Evolutionary conservation across 2,797 vertebrate genomes (phyloP).

Genomic region (Schizothorax lantsangensis): DNA sequence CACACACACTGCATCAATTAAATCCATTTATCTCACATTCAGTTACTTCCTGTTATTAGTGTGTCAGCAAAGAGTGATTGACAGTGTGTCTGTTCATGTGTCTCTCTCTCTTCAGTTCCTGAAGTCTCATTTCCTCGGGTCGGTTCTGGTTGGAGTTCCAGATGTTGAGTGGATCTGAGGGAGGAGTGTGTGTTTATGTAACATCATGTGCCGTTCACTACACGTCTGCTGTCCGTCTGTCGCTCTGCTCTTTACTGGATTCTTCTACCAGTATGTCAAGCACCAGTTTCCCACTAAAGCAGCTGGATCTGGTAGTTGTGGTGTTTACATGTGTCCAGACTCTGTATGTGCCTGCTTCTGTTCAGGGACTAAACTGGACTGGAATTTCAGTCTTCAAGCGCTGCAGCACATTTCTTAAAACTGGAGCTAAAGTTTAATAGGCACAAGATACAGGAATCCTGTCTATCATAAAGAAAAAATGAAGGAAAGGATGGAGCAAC

Average conservation of each 20-base stretch:
- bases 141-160: constrained; percentile 58
- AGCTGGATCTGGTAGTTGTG: neutral
- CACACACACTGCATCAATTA: neutral
- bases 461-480: neutral
- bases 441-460: neutral
- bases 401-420: neutral
- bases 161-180: constrained; percentile 57
- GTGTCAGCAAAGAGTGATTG: neutral
- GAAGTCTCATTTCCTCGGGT: constrained; percentile 51
- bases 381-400: neutral
- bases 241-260: neutral
- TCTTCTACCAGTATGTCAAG: neutral
- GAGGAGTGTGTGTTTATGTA: constrained; percentile 60
- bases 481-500: neutral
- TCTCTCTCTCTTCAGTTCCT: constrained; percentile 12
- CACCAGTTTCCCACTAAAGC: neutral
- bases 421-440: neutral
- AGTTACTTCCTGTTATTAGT: neutral
- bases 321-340: neutral
- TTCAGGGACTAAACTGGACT: neutral
- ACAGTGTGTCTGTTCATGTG: neutral
- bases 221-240: constrained; percentile 6
- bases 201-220: constrained; percentile 61
- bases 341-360: neutral
- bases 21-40: neutral